A percentile compares a stretch with the other conserved stretches of the same genome.
Conservation (phyloP, 2,888 invertebrate genomes). For the Rhingia campestris region DNA sequence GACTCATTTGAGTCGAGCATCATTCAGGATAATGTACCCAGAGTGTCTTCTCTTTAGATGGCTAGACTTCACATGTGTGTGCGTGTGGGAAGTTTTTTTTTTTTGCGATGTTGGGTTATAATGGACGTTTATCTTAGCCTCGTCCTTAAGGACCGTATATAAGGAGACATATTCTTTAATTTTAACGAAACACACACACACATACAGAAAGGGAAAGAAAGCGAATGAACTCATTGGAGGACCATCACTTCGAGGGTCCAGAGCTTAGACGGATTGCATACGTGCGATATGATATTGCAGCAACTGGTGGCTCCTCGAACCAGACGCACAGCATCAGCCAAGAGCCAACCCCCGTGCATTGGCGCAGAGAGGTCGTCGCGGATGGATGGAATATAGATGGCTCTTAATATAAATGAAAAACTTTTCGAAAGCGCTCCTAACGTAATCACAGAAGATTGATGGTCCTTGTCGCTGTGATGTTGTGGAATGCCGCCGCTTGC, state of each 20-base stretch:
- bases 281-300: neutral
- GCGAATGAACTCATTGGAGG: slow-evolving; percentile 1
- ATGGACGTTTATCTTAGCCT: slow-evolving; percentile 48
- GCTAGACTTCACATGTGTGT: slow-evolving; percentile 39
- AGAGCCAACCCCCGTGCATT: slow-evolving; percentile 13
- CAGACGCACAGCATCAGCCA: slow-evolving; percentile 41
- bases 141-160: slow-evolving; percentile 29
- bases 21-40: slow-evolving; percentile 71
- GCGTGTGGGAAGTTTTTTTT: slow-evolving; percentile 47
- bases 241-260: slow-evolving; percentile 23
- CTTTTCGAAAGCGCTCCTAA: slow-evolving; percentile 73
- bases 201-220: neutral
- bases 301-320: slow-evolving; percentile 63
- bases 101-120: slow-evolving; percentile 34
- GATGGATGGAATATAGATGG: slow-evolving; percentile 72
- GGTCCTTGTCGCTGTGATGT: slow-evolving; percentile 71
- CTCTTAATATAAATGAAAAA: slow-evolving; percentile 74
- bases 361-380: slow-evolving; percentile 61
- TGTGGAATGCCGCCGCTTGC: slow-evolving; percentile 60
- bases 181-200: slow-evolving; percentile 16
- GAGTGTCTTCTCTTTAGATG: slow-evolving; percentile 54
- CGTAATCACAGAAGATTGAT: slow-evolving; percentile 74
- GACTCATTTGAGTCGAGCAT: slow-evolving; percentile 70
- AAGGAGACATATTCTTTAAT: slow-evolving; percentile 22
- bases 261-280: slow-evolving; percentile 9